Base-by-base conservation (phyloP, 2,888 invertebrate species). In the Diploptera punctata region DNA sequence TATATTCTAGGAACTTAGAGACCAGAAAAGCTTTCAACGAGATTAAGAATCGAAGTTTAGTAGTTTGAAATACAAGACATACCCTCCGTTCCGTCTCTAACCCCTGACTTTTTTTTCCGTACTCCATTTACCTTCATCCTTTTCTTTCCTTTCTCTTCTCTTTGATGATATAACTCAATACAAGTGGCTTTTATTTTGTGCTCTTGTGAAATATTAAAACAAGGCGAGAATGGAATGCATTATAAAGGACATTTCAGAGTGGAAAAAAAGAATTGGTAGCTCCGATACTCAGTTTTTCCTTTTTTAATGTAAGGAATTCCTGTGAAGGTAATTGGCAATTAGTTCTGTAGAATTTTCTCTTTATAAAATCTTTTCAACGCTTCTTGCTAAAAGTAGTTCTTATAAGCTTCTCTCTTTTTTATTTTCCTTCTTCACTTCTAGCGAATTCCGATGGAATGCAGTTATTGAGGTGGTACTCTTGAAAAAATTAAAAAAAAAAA, bases 11-110 rank as follows among this genome's bases (percentile, higher is more conserved):
- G 24, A n/a, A n/a, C 65, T n/a, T 19, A 43, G 57, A 54, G 67
- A 67, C 76, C 75, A 75, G 75, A 54, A 72, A 76, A 76, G 76
- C 76, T 76, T 75, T 76, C 75, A 76, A 74, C 75, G 68, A 76
- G 76, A 76, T 76, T 76, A 76, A 74, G 75, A 76, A 76, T 76
- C 73, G 73, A 75, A 75, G 73, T 74, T 74, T 19, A 21, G 52
- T 52, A 52, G 9, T 52, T 52, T 52, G 29, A 29, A 57, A 31
- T 57, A 57, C 57, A 57, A 57, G 57, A 29, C 31, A n/a, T 24
- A n/a, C 29, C 29, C 57, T 3, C 4, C 26, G 3, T 21, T 29
- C 3, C 29, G 26, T 16, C 24, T 24, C 10, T 10, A 13, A 52
- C 9, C 52, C 2, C 7, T 1, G 52, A 1, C 2, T 52, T 52